These are phyloP conservation scores for Incurvaria masculella DNA, from an alignment of 2,888 invertebrate species.

Conservation along the genomic window DNA sequence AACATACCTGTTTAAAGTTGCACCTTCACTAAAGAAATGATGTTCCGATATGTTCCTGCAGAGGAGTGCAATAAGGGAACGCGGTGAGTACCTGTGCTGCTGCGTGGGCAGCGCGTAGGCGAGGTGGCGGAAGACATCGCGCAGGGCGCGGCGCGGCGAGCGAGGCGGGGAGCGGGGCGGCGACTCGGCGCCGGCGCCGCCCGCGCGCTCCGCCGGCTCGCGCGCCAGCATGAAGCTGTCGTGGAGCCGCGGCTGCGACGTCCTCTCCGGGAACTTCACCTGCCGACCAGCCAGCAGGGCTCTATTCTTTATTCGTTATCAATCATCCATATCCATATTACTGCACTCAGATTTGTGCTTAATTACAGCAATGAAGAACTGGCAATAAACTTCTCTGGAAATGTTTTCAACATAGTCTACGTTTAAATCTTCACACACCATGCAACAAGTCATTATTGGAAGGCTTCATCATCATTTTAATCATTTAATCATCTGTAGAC, in stretches of 20 bases:
- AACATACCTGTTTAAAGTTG: too few relatives aligned
- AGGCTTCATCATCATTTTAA: too few relatives aligned
- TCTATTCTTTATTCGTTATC: neutral
- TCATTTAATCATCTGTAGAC: too few relatives aligned
- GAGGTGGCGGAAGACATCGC: constrained; percentile 38
- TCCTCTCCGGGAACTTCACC: constrained; percentile 45
- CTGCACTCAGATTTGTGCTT: neutral
- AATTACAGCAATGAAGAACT: too few relatives aligned
- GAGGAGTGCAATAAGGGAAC: neutral
- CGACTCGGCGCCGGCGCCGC: constrained; percentile 26
- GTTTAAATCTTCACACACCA: too few relatives aligned
- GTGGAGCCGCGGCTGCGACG: constrained; percentile 20
- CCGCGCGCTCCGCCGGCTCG: constrained; percentile 30
- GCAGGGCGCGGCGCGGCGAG: constrained; percentile 30
- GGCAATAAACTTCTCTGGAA: too few relatives aligned
- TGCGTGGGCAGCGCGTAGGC: constrained; percentile 37
- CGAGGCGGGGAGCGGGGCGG: constrained; percentile 31
- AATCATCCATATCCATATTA: neutral
- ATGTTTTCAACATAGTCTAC: too few relatives aligned
- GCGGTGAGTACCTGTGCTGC: constrained; percentile 35
- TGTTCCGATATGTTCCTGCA: too few relatives aligned
- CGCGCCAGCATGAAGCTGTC: constrained; percentile 41
- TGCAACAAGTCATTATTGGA: too few relatives aligned
- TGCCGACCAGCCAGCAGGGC: too few relatives aligned
- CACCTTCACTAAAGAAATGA: too few relatives aligned